Evolutionary conservation across 2,113 vertebrate genomes (phyloP), one percentile per base, ranked within the genome.

Genomic region (Oncorhynchus clarkii): DNA sequence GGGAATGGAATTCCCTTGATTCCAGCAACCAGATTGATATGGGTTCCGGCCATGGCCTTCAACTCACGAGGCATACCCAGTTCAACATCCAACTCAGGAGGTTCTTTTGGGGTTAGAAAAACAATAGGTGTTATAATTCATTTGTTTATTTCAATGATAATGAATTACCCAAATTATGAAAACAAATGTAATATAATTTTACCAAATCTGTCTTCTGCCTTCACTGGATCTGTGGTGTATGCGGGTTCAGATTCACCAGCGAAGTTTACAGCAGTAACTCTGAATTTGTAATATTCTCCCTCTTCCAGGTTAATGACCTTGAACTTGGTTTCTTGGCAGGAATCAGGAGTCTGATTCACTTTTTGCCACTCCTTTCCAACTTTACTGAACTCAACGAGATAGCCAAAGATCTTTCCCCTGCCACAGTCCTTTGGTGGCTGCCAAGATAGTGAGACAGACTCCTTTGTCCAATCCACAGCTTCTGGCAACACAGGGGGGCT

Each of bases 1-100:
- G 98, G 98, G 91, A 99, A 97, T 6, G 98, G 98, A 65, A 94
- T 94, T 11, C 98, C 98, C 83, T 95, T 98, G 89, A 99, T 96
- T 82, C 93, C 72, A 60, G 97, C 98, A 87, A 95, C 97, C 74
- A 99, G 95, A 75, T 90, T 93, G 77, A 99, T 91, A 73, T 96
- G 97, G 77, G 95, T 96, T 83, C 97, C 96, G 65, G 93, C 95
- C 91, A 92, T 94, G 83, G 98, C 94, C 66, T 96, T 95, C 64
- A 98, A 90, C 88, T 97, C 96, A 76, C 98, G 93, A 83, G 96
- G 95, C 98, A 99, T 99, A 71, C 94, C 96, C 51, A 96, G 95
- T 88, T 99, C 97, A 83, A 99, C 89, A 75, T 96, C 94, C 85
- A 99, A 84, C 29, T 99, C 98, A 87, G 98, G 97, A 70, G 97